A percentile compares a stretch with the other conserved stretches of the same genome.
Conservation (phyloP, 2,113 vertebrate species). For the Falcunculus frontatus region DNA sequence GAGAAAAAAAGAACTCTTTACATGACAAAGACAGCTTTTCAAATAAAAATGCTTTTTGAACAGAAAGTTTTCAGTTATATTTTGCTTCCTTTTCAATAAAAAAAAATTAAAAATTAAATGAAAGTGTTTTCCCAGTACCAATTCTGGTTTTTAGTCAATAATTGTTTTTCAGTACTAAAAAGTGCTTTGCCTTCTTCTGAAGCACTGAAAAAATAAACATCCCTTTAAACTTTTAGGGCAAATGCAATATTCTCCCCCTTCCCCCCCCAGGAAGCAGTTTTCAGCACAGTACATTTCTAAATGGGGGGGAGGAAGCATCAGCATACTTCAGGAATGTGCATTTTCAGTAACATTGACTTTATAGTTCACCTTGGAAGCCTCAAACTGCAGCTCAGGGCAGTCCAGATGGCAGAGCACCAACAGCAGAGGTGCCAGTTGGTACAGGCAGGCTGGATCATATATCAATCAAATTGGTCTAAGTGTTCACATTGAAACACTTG, state of each 20-base stretch:
- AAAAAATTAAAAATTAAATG: background rate
- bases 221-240: background rate
- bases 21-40: background rate
- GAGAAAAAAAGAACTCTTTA: background rate
- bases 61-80: background rate
- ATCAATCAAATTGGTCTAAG: background rate
- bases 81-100: background rate
- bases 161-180: background rate
- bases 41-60: background rate
- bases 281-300: background rate
- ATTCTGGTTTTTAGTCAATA: background rate
- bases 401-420: background rate
- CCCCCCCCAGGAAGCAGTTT: fast-evolving
- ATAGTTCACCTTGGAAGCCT: background rate
- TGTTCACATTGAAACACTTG: background rate
- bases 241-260: background rate
- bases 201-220: background rate
- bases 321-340: background rate
- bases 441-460: background rate
- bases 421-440: background rate
- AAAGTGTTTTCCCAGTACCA: background rate
- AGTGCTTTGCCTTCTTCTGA: background rate
- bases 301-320: background rate
- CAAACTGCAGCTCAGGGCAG: background rate
- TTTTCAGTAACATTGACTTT: background rate